A percentile compares a stretch with the other conserved stretches of the same genome.
phyloP scores from a whole-genome alignment of 2,888 invertebrate genomes.

The Diarsia rubi region DNA sequence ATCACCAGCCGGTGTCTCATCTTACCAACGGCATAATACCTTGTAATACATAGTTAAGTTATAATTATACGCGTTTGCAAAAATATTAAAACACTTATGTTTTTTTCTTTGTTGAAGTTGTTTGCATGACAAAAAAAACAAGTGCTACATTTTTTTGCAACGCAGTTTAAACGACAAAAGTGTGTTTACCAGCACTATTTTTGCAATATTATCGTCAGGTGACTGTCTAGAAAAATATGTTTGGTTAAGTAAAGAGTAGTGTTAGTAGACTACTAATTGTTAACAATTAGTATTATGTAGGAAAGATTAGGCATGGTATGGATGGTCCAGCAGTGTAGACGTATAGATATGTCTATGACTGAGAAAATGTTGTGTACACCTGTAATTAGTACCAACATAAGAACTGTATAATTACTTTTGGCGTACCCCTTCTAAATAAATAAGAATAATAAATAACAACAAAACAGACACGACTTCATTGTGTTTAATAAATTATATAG shows the following conservation, averaged over 20 bases:
- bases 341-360: background rate
- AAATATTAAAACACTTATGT: background rate
- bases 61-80: background rate
- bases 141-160: background rate
- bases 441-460: background rate
- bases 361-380: background rate
- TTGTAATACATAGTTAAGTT: background rate
- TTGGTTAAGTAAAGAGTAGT: background rate
- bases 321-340: background rate
- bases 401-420: background rate
- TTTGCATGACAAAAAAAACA: background rate
- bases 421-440: background rate
- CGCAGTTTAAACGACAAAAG: background rate
- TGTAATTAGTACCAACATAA: background rate
- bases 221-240: background rate
- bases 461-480: background rate
- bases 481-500: background rate
- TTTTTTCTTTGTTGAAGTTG: background rate
- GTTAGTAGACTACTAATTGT: background rate
- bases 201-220: background rate
- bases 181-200: background rate
- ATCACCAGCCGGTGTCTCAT: conserved; percentile 27
- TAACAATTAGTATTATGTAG: background rate
- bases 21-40: background rate
- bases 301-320: background rate